Conservation (phyloP, 2,797 vertebrate species). For the Xyrichtys novacula region DNA sequence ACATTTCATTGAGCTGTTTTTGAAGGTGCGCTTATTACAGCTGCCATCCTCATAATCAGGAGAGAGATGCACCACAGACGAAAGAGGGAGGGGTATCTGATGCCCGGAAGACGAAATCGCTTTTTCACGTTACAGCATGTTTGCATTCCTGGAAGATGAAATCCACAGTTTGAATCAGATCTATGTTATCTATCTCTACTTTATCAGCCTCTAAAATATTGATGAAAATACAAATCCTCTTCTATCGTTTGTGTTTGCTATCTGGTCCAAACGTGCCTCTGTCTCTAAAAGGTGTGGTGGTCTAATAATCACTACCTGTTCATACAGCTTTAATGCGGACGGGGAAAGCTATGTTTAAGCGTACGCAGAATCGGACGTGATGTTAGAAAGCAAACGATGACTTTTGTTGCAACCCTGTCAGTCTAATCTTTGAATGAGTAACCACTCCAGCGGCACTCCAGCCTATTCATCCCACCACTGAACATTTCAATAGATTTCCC, state of each 20-base stretch:
- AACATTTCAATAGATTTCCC: conserved; percentile 37
- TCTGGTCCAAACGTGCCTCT: too few relatives aligned
- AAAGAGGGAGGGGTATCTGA: background rate
- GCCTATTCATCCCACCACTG: conserved; percentile 23
- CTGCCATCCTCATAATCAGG: background rate
- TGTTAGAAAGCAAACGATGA: conserved; percentile 25
- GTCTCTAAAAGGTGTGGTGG: too few relatives aligned
- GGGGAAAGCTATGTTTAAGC: background rate
- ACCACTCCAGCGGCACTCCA: conserved; percentile 6
- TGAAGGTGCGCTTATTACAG: background rate
- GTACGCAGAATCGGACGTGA: conserved; percentile 2
- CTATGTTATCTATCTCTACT: too few relatives aligned
- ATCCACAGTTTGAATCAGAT: too few relatives aligned
- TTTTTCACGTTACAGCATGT: background rate
- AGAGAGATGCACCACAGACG: background rate
- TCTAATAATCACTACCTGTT: too few relatives aligned
- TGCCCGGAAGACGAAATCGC: too few relatives aligned
- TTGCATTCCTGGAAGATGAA: background rate
- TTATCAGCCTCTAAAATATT: too few relatives aligned
- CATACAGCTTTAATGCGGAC: too few relatives aligned
- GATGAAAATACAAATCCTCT: too few relatives aligned
- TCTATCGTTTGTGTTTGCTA: too few relatives aligned
- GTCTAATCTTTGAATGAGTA: conserved; percentile 20
- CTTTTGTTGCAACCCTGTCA: conserved; percentile 9
- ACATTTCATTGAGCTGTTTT: background rate